Base-by-base conservation (phyloP, 2,888 invertebrate genomes). In the Alviniconcha strummeri region DNA sequence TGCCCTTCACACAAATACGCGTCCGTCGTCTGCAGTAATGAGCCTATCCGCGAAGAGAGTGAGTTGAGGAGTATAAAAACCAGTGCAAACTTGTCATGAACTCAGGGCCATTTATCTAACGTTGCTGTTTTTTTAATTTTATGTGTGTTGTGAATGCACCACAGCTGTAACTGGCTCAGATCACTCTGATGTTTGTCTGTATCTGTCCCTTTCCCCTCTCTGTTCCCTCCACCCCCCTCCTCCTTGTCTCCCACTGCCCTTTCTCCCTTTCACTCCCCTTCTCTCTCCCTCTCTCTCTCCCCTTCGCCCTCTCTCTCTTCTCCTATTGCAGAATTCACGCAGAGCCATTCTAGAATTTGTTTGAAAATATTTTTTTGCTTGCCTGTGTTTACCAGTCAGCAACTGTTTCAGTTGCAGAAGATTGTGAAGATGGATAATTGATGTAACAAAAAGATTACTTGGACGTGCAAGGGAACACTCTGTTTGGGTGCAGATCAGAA, bases 11-110 rank as follows among this genome's bases (percentile, higher is more conserved):
- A 87, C n/a, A 85, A 80, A 8, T 90, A 90, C 78, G 89, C 89
- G 9, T 90, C 90, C 11, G 90, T 90, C 0, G 88, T 87, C 82
- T 90, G 90, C 64, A 87, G 88, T 74, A 81, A 88, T 52, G 80
- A 84, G 7, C 84, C 84, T 9, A 88, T 90, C 54, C 83, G 88
- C n/a, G 87, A 89, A 76, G 84, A 84, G 81, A 88, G 89, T 90
- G 86, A 60, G 82, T 83, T 57, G 69, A 1, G 17, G 6, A 36
- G 36, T 36, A 36, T 36, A 36, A 3, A 36, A 36, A 36, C 36
- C 36, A 36, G 36, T 36, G 36, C 36, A 36, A 36, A 36, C 36
- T 36, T 36, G 36, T 36, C 36, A 36, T 36, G 36, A 36, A 3
- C 0, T 64, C 64, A 64, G 64, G 9, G 36, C 36, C 36, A 36